These are phyloP conservation scores for Lasioglossum pauxillum DNA, from an alignment of 2,888 invertebrate species.

Conservation along the genomic window DNA sequence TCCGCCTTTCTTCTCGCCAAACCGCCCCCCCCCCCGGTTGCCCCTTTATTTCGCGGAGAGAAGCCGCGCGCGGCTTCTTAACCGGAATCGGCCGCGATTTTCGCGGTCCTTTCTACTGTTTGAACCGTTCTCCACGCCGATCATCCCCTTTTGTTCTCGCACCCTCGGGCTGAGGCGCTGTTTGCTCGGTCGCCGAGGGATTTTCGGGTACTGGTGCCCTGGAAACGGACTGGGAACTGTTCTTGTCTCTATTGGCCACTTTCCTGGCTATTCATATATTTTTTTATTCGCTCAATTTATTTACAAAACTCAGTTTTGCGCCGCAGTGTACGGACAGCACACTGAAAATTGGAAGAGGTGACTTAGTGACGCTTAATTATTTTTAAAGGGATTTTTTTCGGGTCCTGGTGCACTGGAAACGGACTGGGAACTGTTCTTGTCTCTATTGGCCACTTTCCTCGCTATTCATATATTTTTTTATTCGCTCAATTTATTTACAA, in stretches of 20 bases:
- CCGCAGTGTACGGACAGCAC: no score
- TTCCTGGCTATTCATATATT: not conserved
- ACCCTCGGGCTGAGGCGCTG: not conserved
- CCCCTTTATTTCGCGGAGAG: conserved; percentile 34
- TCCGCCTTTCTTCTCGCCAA: conserved; percentile 16
- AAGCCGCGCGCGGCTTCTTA: conserved; percentile 24
- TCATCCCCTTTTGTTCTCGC: conserved; percentile 11
- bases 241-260: not conserved
- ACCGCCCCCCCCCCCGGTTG: not conserved
- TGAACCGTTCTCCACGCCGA: conserved; percentile 4
- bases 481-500: no score
- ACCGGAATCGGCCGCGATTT: conserved; percentile 48
- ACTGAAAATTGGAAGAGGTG: not conserved
- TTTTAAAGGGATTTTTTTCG: not conserved
- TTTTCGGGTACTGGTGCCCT: not conserved
- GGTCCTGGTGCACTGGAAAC: not conserved
- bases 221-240: not conserved
- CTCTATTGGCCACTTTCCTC: not conserved
- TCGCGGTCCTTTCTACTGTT: conserved; percentile 23
- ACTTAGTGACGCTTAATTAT: no score
- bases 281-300: not conserved
- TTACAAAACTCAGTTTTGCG: not conserved
- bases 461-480: no score
- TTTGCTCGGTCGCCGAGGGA: not conserved
- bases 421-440: no score